phyloP scores from a whole-genome alignment of 2,797 vertebrate genomes.

The Onychomys torridus region DNA sequence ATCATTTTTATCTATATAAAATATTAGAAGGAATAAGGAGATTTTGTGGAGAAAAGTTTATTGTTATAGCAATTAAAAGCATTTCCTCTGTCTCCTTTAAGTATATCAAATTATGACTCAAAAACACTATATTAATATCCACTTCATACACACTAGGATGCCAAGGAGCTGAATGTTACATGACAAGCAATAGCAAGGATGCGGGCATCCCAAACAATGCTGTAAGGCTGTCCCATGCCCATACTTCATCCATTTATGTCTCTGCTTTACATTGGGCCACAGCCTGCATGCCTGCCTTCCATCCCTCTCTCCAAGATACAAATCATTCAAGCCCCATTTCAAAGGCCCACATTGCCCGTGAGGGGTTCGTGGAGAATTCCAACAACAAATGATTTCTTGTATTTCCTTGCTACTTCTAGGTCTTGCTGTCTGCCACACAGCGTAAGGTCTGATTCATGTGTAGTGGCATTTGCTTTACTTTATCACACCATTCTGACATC shows the following conservation, averaged over 20 bases:
- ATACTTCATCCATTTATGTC: background rate
- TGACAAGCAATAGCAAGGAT: background rate
- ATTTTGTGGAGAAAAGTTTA: slow-evolving; percentile 42
- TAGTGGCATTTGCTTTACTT: background rate
- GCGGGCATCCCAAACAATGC: background rate
- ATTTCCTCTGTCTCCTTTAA: slow-evolving; percentile 10
- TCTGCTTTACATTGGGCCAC: background rate
- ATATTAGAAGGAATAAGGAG: slow-evolving; percentile 20
- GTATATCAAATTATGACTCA: slow-evolving; percentile 43
- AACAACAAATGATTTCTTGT: slow-evolving; percentile 42
- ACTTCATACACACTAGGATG: background rate
- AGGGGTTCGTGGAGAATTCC: slow-evolving; percentile 40
- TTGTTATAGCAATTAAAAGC: slow-evolving; percentile 57
- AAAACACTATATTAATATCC: slow-evolving; percentile 13
- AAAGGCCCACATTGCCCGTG: background rate
- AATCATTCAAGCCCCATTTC: slow-evolving; percentile 36
- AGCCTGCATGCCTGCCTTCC: background rate
- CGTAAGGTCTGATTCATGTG: slow-evolving; percentile 33
- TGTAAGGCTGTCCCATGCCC: background rate
- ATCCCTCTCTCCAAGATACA: background rate
- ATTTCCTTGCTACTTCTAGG: slow-evolving; percentile 32
- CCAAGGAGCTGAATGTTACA: background rate
- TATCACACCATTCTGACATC: background rate
- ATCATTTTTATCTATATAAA: slow-evolving; percentile 43
- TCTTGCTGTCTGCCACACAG: background rate